phyloP scores from a whole-genome alignment of 2,888 invertebrate genomes.

The Myathropa florea region DNA sequence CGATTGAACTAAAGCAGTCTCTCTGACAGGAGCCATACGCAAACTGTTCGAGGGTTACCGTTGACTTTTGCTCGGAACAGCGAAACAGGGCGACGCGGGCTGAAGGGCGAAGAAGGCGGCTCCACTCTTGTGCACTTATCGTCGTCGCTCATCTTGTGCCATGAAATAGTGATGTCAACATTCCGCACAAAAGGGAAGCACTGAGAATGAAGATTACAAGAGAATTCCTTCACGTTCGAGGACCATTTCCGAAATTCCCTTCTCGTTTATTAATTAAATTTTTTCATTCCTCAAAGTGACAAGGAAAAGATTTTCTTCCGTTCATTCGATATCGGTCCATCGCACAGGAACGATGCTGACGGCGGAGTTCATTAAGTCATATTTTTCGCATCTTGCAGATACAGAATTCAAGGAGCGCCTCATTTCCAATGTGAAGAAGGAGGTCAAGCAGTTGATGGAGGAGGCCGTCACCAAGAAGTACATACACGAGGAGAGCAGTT shows the following conservation, averaged over 20 bases:
- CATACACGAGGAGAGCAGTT: slow-evolving; percentile 95
- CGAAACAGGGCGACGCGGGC: background rate
- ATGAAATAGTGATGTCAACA: slow-evolving; percentile 43
- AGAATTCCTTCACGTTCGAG: slow-evolving; percentile 56
- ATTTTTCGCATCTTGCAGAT: slow-evolving; percentile 72
- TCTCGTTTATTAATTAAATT: slow-evolving; percentile 55
- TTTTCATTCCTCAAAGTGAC: slow-evolving; percentile 9
- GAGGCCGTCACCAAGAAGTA: slow-evolving; percentile 97
- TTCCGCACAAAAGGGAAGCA: slow-evolving; percentile 14
- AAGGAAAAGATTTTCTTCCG: slow-evolving; percentile 21
- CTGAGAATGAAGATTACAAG: slow-evolving; percentile 38
- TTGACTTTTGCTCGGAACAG: slow-evolving; percentile 12
- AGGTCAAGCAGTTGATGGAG: slow-evolving; percentile 98
- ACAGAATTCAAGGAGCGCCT: slow-evolving; percentile 88
- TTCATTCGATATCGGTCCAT: slow-evolving; percentile 28
- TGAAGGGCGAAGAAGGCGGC: background rate
- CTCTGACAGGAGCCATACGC: background rate
- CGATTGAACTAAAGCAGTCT: background rate
- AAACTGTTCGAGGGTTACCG: slow-evolving; percentile 8
- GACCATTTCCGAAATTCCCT: slow-evolving; percentile 39
- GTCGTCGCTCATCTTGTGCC: slow-evolving; percentile 20
- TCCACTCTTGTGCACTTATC: slow-evolving; percentile 9
- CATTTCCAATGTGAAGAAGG: slow-evolving; percentile 91
- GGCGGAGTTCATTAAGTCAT: slow-evolving; percentile 53
- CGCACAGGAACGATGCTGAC: slow-evolving; percentile 42